Percentiles rank a stretch among this genome's conserved stretches.
Evolutionary conservation across 2,797 vertebrate species (phyloP).

Genomic region (Eleutherodactylus coqui): DNA sequence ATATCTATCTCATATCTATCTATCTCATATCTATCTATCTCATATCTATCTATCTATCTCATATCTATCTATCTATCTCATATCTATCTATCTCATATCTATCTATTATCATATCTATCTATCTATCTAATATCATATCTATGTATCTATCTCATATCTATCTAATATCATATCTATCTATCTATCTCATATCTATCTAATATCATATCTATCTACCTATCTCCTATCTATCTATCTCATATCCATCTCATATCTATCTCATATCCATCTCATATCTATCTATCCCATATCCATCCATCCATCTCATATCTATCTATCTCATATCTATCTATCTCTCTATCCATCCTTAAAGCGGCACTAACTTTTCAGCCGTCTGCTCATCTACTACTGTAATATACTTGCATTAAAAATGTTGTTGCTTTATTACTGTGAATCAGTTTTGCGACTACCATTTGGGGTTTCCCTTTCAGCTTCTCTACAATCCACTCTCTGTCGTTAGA

Average conservation of each 20-base stretch:
- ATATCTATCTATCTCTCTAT: neutral
- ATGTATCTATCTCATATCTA: neutral
- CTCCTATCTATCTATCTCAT: neutral
- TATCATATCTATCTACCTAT: neutral
- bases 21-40: neutral
- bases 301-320: neutral
- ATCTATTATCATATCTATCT: neutral
- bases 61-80: neutral
- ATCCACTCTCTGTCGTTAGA: no score
- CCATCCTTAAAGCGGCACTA: no score
- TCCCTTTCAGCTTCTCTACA: no score
- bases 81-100: neutral
- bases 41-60: neutral
- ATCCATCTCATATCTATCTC: neutral
- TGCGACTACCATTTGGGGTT: no score
- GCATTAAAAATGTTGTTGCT: no score
- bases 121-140: neutral
- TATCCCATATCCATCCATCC: neutral
- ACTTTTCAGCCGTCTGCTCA: no score
- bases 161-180: no score
- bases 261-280: neutral
- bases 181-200: neutral
- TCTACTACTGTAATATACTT: no score
- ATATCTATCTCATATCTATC: neutral
- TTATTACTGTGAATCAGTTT: no score